A percentile compares a stretch with the other conserved stretches of the same genome.
These are phyloP conservation scores for Rhipidura dahli DNA, from an alignment of 2,113 vertebrate genomes.

Conservation along the genomic window DNA sequence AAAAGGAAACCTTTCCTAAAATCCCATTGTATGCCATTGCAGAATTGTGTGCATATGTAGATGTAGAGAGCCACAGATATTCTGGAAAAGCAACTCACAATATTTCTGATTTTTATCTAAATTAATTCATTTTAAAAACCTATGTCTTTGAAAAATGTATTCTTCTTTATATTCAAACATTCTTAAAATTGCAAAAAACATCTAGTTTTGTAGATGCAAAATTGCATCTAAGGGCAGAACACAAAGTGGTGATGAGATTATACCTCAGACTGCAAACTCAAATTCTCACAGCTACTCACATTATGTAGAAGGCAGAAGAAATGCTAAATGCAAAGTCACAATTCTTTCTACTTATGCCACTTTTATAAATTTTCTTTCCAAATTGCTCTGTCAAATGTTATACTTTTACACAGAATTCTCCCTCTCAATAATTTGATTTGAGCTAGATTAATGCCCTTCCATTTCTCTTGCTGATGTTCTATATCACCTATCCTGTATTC, in stretches of 20 bases:
- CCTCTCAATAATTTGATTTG: neutral
- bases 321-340: neutral
- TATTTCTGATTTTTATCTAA: neutral
- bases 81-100: neutral
- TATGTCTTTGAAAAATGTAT: neutral
- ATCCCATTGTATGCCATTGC: neutral
- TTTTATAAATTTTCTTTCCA: neutral
- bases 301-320: neutral
- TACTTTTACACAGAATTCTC: neutral
- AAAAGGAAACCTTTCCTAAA: neutral
- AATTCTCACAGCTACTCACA: neutral
- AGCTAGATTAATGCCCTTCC: conserved; percentile 32
- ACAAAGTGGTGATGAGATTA: neutral
- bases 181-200: neutral
- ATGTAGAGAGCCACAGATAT: neutral
- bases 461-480: conserved; percentile 29
- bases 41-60: neutral
- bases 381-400: neutral
- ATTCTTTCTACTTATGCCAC: neutral
- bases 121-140: neutral
- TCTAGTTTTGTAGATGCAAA: neutral
- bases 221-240: neutral
- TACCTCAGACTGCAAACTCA: neutral
- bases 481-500: neutral
- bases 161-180: neutral